Evolutionary conservation across 1,140 invertebrate genomes (phyloP).

Genomic region (Drosophila trapezifrons): DNA sequence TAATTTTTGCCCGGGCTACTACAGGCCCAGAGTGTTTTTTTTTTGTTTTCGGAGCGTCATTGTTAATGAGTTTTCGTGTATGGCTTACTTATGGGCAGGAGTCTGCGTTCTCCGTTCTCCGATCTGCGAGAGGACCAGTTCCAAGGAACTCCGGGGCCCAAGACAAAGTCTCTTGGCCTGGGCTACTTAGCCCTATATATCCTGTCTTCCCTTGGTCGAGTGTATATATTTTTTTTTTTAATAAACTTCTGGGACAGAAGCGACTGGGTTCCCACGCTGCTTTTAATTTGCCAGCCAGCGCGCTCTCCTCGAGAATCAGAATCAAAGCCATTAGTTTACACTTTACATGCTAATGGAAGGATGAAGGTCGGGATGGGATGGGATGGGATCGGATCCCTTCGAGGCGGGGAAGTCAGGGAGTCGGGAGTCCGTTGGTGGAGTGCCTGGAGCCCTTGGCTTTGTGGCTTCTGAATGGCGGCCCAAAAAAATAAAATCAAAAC

Average conservation of each 20-base stretch:
- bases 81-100: conserved; percentile 73
- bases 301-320: conserved; percentile 38
- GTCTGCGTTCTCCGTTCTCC: conserved; percentile 5
- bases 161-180: conserved; percentile 58
- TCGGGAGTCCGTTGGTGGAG: background rate
- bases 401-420: background rate
- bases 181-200: conserved; percentile 40
- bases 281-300: conserved; percentile 55
- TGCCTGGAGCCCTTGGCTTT: conserved; percentile 35
- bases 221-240: conserved; percentile 58
- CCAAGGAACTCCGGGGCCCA: conserved; percentile 67
- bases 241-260: conserved; percentile 71
- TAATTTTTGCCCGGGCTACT: conserved; percentile 69
- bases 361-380: conserved; percentile 17
- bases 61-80: conserved; percentile 84
- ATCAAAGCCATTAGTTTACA: conserved; percentile 82
- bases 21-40: conserved; percentile 26
- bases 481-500: conserved; percentile 59
- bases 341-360: conserved; percentile 80
- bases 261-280: conserved; percentile 70
- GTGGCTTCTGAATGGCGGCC: conserved; percentile 42
- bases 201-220: conserved; percentile 11
- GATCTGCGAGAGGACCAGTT: conserved; percentile 50
- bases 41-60: conserved; percentile 68
- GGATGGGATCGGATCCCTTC: background rate